Evolutionary conservation across 2,113 vertebrate species (phyloP).

Genomic region (Dasyurus viverrinus): DNA sequence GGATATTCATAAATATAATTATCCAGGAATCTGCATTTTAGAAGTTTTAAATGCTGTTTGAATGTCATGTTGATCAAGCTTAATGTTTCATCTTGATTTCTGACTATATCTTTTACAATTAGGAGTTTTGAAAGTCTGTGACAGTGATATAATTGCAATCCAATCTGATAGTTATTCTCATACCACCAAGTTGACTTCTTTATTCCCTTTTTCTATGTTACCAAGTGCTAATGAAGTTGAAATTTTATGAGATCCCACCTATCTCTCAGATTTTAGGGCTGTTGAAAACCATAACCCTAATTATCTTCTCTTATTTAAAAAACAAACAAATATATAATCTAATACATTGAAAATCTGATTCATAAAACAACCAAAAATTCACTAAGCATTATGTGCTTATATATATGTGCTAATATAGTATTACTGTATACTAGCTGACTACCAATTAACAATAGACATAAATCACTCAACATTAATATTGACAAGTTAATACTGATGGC

Average conservation of each 20-base stretch:
- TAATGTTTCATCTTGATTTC: constrained; percentile 23
- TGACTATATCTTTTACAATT: neutral
- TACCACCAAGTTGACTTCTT: neutral
- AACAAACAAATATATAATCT: too few species aligned
- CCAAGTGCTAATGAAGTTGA: neutral
- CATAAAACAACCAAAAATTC: neutral
- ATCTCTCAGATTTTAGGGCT: neutral
- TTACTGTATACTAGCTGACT: too few species aligned
- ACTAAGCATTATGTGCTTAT: too few species aligned
- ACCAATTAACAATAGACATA: too few species aligned
- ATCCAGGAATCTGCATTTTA: neutral
- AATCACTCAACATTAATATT: too few species aligned
- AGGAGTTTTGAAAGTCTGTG: neutral
- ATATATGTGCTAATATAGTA: too few species aligned
- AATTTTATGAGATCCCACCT: neutral
- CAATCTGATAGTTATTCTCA: neutral
- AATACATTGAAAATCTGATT: neutral
- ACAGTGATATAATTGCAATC: neutral
- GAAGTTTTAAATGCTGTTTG: neutral
- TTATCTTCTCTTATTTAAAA: neutral
- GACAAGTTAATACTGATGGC: too few species aligned
- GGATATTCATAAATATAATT: neutral
- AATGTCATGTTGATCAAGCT: constrained; percentile 36
- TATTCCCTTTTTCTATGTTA: neutral
- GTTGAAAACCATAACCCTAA: neutral